These are phyloP conservation scores for Rhagophthalmus giganteus DNA, from an alignment of 2,888 invertebrate species.

Conservation along the genomic window DNA sequence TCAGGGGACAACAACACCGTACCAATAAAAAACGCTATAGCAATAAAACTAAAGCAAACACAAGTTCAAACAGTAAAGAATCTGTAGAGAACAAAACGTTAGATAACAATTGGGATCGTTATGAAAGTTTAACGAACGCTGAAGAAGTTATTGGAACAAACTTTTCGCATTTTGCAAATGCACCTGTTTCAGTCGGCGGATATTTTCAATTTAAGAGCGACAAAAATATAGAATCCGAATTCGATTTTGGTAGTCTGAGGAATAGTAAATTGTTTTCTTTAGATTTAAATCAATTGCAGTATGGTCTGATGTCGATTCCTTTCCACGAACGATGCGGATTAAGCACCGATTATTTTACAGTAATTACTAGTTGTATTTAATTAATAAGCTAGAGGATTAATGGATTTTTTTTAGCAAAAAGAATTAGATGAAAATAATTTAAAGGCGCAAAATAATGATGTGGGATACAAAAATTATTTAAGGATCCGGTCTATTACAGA, in stretches of 20 bases:
- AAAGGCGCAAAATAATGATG: conserved; percentile 7
- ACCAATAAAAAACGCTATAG: conserved; percentile 15
- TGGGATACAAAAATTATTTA: conserved; percentile 13
- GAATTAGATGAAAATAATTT: conserved; percentile 14
- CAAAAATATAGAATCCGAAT: conserved; percentile 22
- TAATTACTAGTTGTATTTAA: conserved; percentile 13
- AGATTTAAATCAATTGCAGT: conserved; percentile 29
- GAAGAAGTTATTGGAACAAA: conserved; percentile 16
- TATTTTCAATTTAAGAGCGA: conserved; percentile 41
- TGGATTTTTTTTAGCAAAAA: conserved; percentile 21
- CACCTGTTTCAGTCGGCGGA: conserved; percentile 36
- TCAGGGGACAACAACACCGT: conserved; percentile 17
- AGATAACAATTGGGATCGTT: conserved; percentile 15
- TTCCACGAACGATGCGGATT: conserved; percentile 31
- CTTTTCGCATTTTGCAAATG: conserved; percentile 28
- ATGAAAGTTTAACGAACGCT: conserved; percentile 22
- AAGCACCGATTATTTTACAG: conserved; percentile 29
- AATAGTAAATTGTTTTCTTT: conserved; percentile 32
- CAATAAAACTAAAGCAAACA: conserved; percentile 2
- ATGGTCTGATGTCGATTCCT: conserved; percentile 30
- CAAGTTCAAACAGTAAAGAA: background rate
- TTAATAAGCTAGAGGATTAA: background rate
- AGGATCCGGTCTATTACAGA: background rate
- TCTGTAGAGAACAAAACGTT: conserved; percentile 10
- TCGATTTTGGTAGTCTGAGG: conserved; percentile 16